phyloP scores from a whole-genome alignment of 2,888 invertebrate genomes.

The Nymphalis c-album region DNA sequence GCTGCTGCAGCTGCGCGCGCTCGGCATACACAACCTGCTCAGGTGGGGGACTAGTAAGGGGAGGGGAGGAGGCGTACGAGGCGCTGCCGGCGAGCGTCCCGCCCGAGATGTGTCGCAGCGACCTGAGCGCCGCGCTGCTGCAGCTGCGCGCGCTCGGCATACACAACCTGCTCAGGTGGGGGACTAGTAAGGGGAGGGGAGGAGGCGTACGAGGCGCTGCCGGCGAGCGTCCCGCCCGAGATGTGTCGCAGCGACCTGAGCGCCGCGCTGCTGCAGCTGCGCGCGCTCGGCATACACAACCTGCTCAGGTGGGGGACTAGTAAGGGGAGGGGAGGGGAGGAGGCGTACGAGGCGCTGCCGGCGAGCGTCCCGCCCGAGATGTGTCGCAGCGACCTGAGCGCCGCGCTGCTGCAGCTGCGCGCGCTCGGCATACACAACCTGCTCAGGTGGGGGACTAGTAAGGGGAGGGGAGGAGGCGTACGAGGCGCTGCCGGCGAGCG shows the following conservation, averaged over 20 bases:
- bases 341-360: slow-evolving; percentile 86
- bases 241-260: slow-evolving; percentile 95
- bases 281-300: slow-evolving; percentile 96
- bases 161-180: slow-evolving; percentile 88
- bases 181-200: not conserved
- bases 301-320: slow-evolving; percentile 83
- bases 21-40: slow-evolving; percentile 95
- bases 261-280: slow-evolving; percentile 91
- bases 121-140: slow-evolving; percentile 91
- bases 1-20: slow-evolving; percentile 93
- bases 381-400: slow-evolving; percentile 92
- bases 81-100: slow-evolving; percentile 87
- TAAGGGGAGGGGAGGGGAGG: too few species aligned
- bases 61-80: too few species aligned
- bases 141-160: slow-evolving; percentile 97
- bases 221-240: slow-evolving; percentile 91
- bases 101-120: slow-evolving; percentile 96
- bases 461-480: too few species aligned
- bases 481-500: slow-evolving; percentile 84
- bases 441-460: slow-evolving; percentile 74
- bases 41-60: slow-evolving; percentile 57
- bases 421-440: slow-evolving; percentile 97
- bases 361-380: slow-evolving; percentile 94
- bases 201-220: too few species aligned
- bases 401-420: slow-evolving; percentile 93